Base-by-base conservation (phyloP, 2,888 invertebrate genomes). In the Autographa gamma region DNA sequence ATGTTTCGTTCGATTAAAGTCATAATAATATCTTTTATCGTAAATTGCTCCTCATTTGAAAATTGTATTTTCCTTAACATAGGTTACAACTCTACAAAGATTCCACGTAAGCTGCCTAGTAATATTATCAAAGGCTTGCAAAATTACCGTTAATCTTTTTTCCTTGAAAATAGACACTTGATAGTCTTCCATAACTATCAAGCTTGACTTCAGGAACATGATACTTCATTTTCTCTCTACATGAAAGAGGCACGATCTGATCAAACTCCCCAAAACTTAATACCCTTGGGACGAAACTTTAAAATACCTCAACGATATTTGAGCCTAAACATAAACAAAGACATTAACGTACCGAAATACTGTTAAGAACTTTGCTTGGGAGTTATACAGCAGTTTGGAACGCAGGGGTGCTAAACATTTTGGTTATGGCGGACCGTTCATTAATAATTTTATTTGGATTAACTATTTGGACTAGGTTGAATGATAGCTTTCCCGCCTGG, bases 321-420 rank as follows among this genome's bases (percentile, higher is more conserved):
- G 72, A 80, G 79, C 73, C 72, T 75, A 63, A 76, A 74, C 79
- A 75, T 81, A 85, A 85, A 85, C 82, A 85, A 83, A 84, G 68
- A 77, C 69, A 76, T 83, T 81, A 82, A 78, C 68, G 73, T 71
- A 74, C 69, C 79, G 75, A 69, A 82, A 85, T 84, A 81, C 83
- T 77, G 71, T 77, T 82, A 73, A 71, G 73, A 85, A 86, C 77
- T 87, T 85, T 61, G 80, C 84, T 77, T 81, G 74, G 60, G 83
- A 88, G 80, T 86, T 86, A 72, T 71, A 74, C 54, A 65, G 62
- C 71, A 76, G 77, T 81, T 82, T 69, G 67, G 60, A 61, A 60
- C 48, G 64, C 48, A 48, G 48, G n/a, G 48, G 48, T 48, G 48
- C 48, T 48, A 48, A 48, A 48, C 48, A 48, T 48, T 48, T 48